Conservation (phyloP, 2,113 vertebrate genomes). For the Paracanthobrama guichenoti region DNA sequence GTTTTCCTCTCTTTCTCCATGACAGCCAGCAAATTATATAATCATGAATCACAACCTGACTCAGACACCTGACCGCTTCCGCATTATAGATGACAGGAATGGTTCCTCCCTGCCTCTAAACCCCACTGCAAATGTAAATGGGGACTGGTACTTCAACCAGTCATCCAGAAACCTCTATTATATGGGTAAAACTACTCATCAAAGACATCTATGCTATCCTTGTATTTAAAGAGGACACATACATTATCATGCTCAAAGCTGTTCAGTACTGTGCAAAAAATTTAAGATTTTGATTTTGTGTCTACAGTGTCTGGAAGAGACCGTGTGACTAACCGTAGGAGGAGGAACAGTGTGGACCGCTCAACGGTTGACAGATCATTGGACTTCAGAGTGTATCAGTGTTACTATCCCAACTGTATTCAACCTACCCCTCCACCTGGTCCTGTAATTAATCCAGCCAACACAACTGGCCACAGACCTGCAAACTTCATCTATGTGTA, state of each 20-base stretch:
- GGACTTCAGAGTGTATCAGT: conserved; percentile 73
- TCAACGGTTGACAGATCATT: conserved; percentile 69
- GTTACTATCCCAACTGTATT: conserved; percentile 74
- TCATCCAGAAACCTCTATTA: conserved; percentile 77
- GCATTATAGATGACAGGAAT: conserved; percentile 74
- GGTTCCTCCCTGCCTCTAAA: conserved; percentile 71
- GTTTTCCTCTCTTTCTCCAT: not conserved
- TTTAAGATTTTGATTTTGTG: not conserved
- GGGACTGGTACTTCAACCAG: conserved; percentile 83
- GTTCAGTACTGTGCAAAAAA: not conserved
- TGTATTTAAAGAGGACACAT: not conserved
- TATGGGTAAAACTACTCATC: conserved; percentile 69
- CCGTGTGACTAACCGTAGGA: conserved; percentile 49
- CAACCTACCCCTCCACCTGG: conserved; percentile 61
- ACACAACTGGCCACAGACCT: conserved; percentile 61
- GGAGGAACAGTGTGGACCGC: conserved; percentile 72
- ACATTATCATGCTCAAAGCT: not conserved
- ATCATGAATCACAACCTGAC: conserved; percentile 85
- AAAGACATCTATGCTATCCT: not conserved
- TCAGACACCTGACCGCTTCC: conserved; percentile 76
- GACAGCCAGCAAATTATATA: conserved; percentile 72
- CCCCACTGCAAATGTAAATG: conserved; percentile 73
- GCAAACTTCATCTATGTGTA: conserved; percentile 76
- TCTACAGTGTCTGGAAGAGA: conserved; percentile 80
- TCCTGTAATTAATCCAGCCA: conserved; percentile 58